Conservation (phyloP, 2,888 invertebrate genomes). For the Nezara viridula region DNA sequence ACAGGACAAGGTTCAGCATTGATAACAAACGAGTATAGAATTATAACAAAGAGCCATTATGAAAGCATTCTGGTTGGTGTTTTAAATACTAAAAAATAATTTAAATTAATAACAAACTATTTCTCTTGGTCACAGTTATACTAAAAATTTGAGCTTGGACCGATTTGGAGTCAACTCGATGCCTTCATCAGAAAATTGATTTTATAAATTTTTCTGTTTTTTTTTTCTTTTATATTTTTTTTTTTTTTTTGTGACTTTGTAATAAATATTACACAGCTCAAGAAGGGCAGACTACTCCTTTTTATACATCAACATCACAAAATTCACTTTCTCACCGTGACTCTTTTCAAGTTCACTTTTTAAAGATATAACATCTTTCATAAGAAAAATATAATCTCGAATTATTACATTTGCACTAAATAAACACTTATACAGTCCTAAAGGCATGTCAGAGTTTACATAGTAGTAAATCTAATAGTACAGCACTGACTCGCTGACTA, state of each 20-base stretch:
- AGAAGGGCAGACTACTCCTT: slow-evolving; percentile 53
- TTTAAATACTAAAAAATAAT: slow-evolving; percentile 53
- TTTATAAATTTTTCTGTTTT: slow-evolving; percentile 37
- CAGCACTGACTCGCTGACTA: slow-evolving; percentile 57
- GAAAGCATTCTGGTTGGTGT: slow-evolving; percentile 56
- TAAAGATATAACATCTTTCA: slow-evolving; percentile 48
- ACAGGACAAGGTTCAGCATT: slow-evolving; percentile 56
- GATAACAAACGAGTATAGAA: slow-evolving; percentile 50
- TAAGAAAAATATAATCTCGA: slow-evolving; percentile 60
- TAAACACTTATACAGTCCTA: slow-evolving; percentile 59
- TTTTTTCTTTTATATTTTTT: slow-evolving; percentile 42
- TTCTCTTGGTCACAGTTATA: slow-evolving; percentile 55
- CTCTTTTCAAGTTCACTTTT: slow-evolving; percentile 29
- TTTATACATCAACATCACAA: slow-evolving; percentile 53
- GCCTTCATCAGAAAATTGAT: slow-evolving; percentile 33
- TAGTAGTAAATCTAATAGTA: slow-evolving; percentile 52
- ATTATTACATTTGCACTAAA: slow-evolving; percentile 58
- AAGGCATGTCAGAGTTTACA: slow-evolving; percentile 59
- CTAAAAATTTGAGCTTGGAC: slow-evolving; percentile 59
- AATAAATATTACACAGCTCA: slow-evolving; percentile 59
- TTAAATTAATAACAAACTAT: slow-evolving; percentile 55
- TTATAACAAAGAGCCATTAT: slow-evolving; percentile 53
- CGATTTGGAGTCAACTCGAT: slow-evolving; percentile 55
- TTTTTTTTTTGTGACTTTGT: slow-evolving; percentile 49
- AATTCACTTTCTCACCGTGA: slow-evolving; percentile 23